Conservation (phyloP, 2,113 vertebrate species). For the Anoura caudifer region DNA sequence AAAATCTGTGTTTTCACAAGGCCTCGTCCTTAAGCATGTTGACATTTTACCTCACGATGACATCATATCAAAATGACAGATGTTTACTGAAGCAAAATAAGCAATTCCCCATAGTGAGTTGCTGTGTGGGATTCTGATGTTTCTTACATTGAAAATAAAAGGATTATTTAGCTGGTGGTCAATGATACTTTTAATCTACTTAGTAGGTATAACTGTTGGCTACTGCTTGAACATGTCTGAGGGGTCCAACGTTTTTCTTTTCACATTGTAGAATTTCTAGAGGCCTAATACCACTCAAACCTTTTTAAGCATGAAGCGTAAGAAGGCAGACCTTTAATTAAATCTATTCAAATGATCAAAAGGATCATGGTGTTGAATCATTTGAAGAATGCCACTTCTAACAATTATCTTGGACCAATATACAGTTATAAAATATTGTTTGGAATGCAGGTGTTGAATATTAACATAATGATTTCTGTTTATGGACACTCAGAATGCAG, state of each 20-base stretch:
- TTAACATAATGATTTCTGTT: not conserved
- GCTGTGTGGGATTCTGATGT: constrained; percentile 52
- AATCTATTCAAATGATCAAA: constrained; percentile 13
- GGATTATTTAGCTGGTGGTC: constrained; percentile 35
- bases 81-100: constrained; percentile 68
- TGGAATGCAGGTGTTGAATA: not conserved
- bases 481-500: not conserved
- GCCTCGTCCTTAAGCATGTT: constrained; percentile 80
- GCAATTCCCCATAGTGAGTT: constrained; percentile 61
- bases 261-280: constrained; percentile 27
- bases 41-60: constrained; percentile 78
- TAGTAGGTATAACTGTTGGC: not conserved
- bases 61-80: constrained; percentile 77
- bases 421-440: constrained; percentile 1
- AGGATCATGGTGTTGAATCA: not conserved
- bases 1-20: constrained; percentile 81
- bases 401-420: constrained; percentile 14
- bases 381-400: not conserved
- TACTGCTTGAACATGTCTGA: not conserved
- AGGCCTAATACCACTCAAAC: not conserved
- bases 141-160: constrained; percentile 40
- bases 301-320: not conserved
- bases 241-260: not conserved
- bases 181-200: constrained; percentile 43
- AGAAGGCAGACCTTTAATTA: constrained; percentile 19